Evolutionary conservation across 2,113 vertebrate species (phyloP).

Genomic region (Hylia prasina): DNA sequence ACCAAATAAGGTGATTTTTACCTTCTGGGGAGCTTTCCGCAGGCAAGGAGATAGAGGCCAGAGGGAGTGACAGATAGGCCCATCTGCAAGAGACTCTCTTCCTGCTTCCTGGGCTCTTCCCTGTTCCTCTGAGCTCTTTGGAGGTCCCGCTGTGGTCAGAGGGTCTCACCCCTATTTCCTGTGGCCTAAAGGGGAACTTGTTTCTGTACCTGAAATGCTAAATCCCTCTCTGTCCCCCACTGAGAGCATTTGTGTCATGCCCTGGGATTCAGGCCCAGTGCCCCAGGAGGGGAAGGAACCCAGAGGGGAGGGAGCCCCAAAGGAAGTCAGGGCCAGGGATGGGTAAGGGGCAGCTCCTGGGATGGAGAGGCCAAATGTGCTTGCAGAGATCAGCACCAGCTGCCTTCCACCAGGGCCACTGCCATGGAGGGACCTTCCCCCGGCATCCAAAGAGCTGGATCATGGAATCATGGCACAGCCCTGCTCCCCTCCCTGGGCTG

Average conservation of each 20-base stretch:
- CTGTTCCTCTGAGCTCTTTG: neutral
- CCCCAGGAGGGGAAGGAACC: neutral
- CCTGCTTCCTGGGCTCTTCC: neutral
- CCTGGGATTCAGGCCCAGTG: neutral
- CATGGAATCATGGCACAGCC: neutral
- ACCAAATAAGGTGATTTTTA: neutral
- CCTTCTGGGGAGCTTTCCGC: neutral
- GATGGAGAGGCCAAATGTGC: neutral
- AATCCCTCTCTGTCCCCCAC: fast-evolving
- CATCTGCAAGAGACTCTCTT: neutral
- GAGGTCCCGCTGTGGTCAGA: neutral
- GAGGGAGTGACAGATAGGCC: neutral
- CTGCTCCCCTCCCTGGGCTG: neutral
- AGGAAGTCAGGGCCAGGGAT: neutral
- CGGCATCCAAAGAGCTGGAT: neutral
- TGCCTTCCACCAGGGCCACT: neutral
- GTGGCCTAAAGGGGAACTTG: neutral
- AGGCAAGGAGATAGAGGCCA: neutral
- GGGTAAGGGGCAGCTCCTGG: neutral
- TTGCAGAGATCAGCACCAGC: neutral
- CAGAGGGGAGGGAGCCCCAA: neutral
- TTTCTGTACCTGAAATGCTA: neutral
- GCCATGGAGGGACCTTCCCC: fast-evolving
- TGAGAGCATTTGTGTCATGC: neutral
- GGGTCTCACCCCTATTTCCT: neutral